Conservation (phyloP, 2,888 invertebrate genomes). For the Julus scandinavius region DNA sequence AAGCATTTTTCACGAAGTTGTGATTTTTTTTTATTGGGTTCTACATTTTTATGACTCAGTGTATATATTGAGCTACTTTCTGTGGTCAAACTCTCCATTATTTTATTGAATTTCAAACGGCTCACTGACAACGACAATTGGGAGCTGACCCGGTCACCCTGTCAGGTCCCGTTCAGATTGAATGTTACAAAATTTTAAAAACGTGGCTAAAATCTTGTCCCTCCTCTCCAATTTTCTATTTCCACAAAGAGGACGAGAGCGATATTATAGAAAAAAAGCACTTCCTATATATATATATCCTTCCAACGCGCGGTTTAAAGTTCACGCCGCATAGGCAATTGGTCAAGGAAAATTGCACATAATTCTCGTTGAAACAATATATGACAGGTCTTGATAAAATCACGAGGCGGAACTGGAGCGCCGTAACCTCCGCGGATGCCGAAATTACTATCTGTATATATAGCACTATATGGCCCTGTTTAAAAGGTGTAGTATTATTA, state of each 20-base stretch:
- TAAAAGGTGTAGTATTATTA: not conserved
- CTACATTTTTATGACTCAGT: too few species aligned
- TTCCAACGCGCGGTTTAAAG: not conserved
- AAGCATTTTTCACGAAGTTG: too few species aligned
- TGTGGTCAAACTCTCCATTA: not conserved
- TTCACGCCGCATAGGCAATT: slow-evolving; percentile 9
- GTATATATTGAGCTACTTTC: not conserved
- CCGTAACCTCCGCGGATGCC: not conserved
- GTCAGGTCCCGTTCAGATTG: not conserved
- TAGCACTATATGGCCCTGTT: not conserved
- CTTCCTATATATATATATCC: not conserved
- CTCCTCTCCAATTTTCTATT: not conserved
- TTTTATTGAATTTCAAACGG: not conserved
- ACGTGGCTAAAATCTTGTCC: not conserved
- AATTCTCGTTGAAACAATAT: slow-evolving; percentile 18
- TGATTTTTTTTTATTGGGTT: too few species aligned
- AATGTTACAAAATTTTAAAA: not conserved
- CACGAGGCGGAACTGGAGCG: not conserved
- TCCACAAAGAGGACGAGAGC: too few species aligned
- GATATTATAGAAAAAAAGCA: too few species aligned
- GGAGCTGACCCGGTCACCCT: not conserved
- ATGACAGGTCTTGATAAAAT: slow-evolving; percentile 18
- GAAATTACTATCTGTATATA: not conserved
- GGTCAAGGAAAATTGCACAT: not conserved
- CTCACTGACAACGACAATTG: not conserved